A percentile compares a stretch with the other conserved stretches of the same genome.
phyloP scores from a whole-genome alignment of 2,797 vertebrate species.

The Ctenopoma multispine region DNA sequence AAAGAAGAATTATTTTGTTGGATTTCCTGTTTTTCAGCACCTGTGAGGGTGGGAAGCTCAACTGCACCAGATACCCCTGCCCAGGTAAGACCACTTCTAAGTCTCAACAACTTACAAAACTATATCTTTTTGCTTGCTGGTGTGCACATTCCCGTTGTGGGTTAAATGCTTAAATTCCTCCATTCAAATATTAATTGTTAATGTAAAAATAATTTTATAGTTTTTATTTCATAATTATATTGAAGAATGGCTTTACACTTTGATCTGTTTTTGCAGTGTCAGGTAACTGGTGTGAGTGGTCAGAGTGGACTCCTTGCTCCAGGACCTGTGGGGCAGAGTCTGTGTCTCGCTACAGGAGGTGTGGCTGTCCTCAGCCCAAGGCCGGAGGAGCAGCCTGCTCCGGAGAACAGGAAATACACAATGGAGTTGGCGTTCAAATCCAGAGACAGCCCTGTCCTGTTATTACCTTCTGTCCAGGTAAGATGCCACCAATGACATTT shows the following conservation, averaged over 20 bases:
- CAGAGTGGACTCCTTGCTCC: conserved; percentile 88
- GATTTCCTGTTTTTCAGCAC: conserved; percentile 80
- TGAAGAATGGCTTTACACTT: neutral
- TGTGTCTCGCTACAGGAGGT: conserved; percentile 87
- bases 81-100: conserved; percentile 77
- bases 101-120: neutral
- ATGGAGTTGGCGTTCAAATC: conserved; percentile 81
- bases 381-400: conserved; percentile 81
- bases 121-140: neutral
- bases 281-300: conserved; percentile 90
- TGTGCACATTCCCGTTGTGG: neutral
- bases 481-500: neutral
- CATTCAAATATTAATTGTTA: neutral
- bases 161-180: neutral
- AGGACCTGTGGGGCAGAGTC: conserved; percentile 87
- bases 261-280: conserved; percentile 75
- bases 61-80: conserved; percentile 84
- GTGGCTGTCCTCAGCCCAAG: conserved; percentile 85
- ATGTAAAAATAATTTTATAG: neutral
- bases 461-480: conserved; percentile 86
- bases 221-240: neutral
- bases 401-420: conserved; percentile 80
- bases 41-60: conserved; percentile 84
- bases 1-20: neutral
- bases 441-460: conserved; percentile 85